Conservation (phyloP, 2,888 invertebrate genomes). For the Tinea pellionella region DNA sequence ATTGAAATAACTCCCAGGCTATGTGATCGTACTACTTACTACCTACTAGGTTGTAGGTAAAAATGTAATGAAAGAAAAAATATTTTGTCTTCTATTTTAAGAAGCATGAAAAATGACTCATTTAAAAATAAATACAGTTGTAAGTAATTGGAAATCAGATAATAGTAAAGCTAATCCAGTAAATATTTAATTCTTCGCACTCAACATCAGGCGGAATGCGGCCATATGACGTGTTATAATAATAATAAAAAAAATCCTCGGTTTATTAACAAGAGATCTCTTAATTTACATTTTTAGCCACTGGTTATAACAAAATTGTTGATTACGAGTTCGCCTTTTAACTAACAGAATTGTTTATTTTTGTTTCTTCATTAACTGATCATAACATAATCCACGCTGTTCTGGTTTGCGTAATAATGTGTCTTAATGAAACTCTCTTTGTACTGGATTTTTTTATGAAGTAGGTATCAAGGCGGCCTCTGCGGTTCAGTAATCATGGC, state of each 20-base stretch:
- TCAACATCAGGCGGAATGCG: too few relatives aligned
- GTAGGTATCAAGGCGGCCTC: too few relatives aligned
- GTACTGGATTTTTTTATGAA: not conserved
- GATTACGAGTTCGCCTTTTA: not conserved
- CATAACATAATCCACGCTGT: not conserved
- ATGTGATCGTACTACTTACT: too few relatives aligned
- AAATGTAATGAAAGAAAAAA: too few relatives aligned
- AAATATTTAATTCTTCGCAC: constrained; percentile 1
- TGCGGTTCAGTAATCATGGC: too few relatives aligned
- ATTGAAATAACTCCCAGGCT: too few relatives aligned
- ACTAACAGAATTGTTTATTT: not conserved
- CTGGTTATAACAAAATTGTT: too few relatives aligned
- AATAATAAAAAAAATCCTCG: not conserved
- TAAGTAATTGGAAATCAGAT: constrained; percentile 1
- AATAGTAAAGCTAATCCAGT: not conserved
- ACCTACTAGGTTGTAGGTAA: too few relatives aligned
- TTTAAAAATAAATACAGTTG: not conserved
- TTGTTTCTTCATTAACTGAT: not conserved
- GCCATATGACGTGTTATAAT: too few relatives aligned
- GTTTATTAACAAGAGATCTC: not conserved
- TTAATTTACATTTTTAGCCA: too few relatives aligned
- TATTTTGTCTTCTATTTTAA: too few relatives aligned
- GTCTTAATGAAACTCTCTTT: not conserved
- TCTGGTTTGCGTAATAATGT: not conserved
- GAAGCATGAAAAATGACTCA: too few relatives aligned